Evolutionary conservation across 2,888 invertebrate species (phyloP).

Genomic region (Heliconius erato): DNA sequence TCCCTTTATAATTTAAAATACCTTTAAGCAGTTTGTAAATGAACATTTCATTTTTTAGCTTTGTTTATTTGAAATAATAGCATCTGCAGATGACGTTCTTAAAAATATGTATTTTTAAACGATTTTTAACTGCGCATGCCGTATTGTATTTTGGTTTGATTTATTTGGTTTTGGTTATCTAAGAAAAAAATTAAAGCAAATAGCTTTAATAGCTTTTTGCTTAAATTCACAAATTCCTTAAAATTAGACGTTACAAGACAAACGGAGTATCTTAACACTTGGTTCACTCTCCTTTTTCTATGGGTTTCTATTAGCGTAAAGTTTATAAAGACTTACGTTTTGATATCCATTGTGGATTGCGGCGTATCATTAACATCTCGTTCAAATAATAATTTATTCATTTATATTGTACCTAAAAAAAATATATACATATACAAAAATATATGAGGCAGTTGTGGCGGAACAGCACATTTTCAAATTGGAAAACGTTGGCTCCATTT

Average conservation of each 20-base stretch:
- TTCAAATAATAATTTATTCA: not conserved
- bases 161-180: not conserved
- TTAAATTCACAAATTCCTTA: too few relatives aligned
- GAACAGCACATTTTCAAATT: too few relatives aligned
- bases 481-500: too few relatives aligned
- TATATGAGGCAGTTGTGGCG: not conserved
- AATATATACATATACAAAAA: not conserved
- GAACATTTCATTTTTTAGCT: not conserved
- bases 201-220: not conserved
- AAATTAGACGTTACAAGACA: not conserved
- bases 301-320: not conserved
- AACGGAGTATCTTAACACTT: not conserved
- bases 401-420: slow-evolving; percentile 6
- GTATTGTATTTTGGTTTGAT: not conserved
- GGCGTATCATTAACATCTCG: slow-evolving; percentile 13
- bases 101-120: slow-evolving; percentile 43
- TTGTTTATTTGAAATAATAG: slow-evolving; percentile 9
- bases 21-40: not conserved
- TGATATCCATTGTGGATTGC: not conserved
- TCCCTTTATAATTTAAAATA: not conserved
- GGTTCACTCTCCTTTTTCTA: too few relatives aligned
- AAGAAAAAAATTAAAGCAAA: not conserved
- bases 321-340: not conserved
- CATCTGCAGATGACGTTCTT: slow-evolving; percentile 24
- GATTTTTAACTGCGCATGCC: slow-evolving; percentile 37